These are phyloP conservation scores for Hirtodrosophila trivittata DNA, from an alignment of 2,888 invertebrate genomes.

Conservation along the genomic window DNA sequence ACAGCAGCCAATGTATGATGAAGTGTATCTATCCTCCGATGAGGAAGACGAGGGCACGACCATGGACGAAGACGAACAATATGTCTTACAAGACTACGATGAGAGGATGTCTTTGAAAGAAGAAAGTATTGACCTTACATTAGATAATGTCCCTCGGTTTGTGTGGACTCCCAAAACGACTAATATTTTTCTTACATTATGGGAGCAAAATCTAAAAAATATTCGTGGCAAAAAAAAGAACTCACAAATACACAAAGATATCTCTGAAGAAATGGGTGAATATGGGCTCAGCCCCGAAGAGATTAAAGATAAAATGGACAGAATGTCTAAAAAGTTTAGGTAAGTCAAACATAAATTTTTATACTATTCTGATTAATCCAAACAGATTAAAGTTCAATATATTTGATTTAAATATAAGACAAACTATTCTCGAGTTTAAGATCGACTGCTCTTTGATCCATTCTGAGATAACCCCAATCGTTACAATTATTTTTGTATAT, in stretches of 20 bases:
- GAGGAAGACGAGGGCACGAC: constrained; percentile 14
- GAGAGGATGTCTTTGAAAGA: neutral
- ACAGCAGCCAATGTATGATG: too few species aligned
- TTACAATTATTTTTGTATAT: too few species aligned
- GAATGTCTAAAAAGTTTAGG: constrained; percentile 58
- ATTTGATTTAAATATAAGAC: neutral
- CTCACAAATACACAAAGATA: constrained; percentile 29
- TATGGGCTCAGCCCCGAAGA: constrained; percentile 41
- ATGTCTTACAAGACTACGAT: neutral
- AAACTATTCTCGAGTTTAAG: too few species aligned
- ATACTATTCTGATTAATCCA: neutral
- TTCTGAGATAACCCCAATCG: too few species aligned
- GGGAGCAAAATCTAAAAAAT: constrained; percentile 52
- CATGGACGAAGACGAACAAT: neutral
- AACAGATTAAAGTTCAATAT: neutral
- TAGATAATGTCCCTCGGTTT: constrained; percentile 28
- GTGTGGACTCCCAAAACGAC: constrained; percentile 56
- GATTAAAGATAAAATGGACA: constrained; percentile 58
- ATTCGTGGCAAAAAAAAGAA: constrained; percentile 49
- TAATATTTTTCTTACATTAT: constrained; percentile 48
- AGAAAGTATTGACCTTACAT: neutral
- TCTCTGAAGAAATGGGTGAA: constrained; percentile 42
- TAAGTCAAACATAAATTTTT: constrained; percentile 2
- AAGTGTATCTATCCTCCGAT: constrained; percentile 34
- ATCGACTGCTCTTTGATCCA: too few species aligned